These are phyloP conservation scores for Hermaeophaga mercurialis DNA, from an alignment of 2,888 invertebrate species.

Conservation along the genomic window DNA sequence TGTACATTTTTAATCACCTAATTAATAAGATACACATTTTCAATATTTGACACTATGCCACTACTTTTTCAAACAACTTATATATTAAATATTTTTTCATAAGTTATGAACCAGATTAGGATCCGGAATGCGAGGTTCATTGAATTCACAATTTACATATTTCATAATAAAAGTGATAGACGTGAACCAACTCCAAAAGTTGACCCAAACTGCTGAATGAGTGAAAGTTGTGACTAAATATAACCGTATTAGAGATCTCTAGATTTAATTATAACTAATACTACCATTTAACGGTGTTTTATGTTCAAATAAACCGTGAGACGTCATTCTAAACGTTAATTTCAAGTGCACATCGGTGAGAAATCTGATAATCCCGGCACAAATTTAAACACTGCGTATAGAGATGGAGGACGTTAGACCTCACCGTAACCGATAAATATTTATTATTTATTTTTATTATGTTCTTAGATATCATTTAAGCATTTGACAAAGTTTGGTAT, in stretches of 20 bases:
- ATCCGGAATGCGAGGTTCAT: not conserved
- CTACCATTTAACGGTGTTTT: constrained; percentile 11
- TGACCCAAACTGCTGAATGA: not conserved
- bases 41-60: too few species aligned
- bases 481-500: too few species aligned
- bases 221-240: constrained; percentile 20
- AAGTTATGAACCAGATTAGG: not conserved
- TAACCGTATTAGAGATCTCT: constrained; percentile 6
- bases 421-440: too few species aligned
- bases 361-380: constrained; percentile 17
- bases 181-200: not conserved
- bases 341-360: constrained; percentile 6
- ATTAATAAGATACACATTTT: too few species aligned
- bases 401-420: constrained; percentile 1
- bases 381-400: not conserved
- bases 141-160: not conserved
- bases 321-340: constrained; percentile 14
- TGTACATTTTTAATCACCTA: too few species aligned
- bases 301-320: constrained; percentile 8
- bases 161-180: constrained; percentile 2
- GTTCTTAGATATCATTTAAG: too few species aligned
- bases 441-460: too few species aligned
- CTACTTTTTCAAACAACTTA: too few species aligned
- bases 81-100: too few species aligned
- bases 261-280: constrained; percentile 21